Evolutionary conservation across 35 echinoderm and acorn worm genomes (phyloP).

Genomic region (Hemicentrotus pulcherrimus): DNA sequence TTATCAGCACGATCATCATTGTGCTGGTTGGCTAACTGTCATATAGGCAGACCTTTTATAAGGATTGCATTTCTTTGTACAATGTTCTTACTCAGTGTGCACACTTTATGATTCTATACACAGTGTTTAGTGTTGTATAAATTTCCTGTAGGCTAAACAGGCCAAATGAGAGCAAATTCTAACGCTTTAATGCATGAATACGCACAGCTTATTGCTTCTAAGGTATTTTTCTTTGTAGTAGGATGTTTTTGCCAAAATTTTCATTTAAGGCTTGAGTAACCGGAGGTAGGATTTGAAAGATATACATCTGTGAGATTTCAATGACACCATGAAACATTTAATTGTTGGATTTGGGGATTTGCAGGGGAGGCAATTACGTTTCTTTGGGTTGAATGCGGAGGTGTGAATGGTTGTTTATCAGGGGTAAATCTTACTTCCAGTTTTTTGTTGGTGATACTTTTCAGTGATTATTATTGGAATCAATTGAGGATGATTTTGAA

Average conservation of each 20-base stretch:
- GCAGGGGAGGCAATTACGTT: neutral
- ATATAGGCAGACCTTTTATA: too few species aligned
- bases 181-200: neutral
- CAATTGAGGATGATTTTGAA: neutral
- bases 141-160: too few species aligned
- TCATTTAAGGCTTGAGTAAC: neutral
- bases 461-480: neutral
- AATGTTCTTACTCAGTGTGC: too few species aligned
- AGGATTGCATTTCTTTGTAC: too few species aligned
- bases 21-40: too few species aligned
- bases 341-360: neutral
- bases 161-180: neutral
- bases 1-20: too few species aligned
- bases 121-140: too few species aligned
- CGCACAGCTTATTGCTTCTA: neutral
- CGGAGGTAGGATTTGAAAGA: neutral
- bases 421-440: neutral
- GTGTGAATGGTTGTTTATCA: neutral
- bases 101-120: too few species aligned
- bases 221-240: neutral
- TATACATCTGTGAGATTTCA: neutral
- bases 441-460: neutral
- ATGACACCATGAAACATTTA: neutral
- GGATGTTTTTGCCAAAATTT: neutral
- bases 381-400: neutral